These are phyloP conservation scores for Steinernema feltiae DNA, from an alignment of 1,140 invertebrate genomes.

Conservation along the genomic window DNA sequence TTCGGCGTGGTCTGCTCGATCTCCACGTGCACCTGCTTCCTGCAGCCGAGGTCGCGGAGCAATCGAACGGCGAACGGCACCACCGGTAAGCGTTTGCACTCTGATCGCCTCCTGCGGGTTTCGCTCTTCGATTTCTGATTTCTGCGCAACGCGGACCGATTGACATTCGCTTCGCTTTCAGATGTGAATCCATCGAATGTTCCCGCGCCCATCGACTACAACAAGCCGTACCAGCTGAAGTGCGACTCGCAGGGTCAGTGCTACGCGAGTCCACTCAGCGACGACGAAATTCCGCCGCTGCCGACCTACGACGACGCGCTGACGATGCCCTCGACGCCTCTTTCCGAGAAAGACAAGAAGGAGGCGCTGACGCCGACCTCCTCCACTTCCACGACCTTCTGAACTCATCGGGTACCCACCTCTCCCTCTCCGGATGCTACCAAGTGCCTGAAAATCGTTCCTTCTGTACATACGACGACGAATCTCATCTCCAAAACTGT, in stretches of 20 bases:
- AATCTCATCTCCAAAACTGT: slow-evolving; percentile 11
- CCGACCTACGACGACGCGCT: slow-evolving; percentile 32
- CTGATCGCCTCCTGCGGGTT: neutral
- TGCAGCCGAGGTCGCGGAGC: slow-evolving; percentile 10
- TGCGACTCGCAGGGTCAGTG: slow-evolving; percentile 33
- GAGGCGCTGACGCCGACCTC: neutral
- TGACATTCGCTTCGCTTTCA: slow-evolving; percentile 16
- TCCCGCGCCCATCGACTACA: slow-evolving; percentile 35
- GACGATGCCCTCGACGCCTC: slow-evolving; percentile 22
- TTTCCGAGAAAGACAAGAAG: slow-evolving; percentile 11
- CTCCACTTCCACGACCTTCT: neutral
- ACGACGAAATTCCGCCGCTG: slow-evolving; percentile 32
- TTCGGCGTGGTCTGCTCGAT: slow-evolving; percentile 36
- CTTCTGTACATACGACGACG: slow-evolving; percentile 8
- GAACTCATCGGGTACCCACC: neutral
- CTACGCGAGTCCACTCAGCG: slow-evolving; percentile 33
- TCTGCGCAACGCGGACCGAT: too few relatives aligned
- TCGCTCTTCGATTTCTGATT: too few relatives aligned
- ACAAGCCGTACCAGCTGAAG: slow-evolving; percentile 14
- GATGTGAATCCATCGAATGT: slow-evolving; percentile 23
- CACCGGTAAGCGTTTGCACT: slow-evolving; percentile 16
- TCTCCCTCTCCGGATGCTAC: neutral
- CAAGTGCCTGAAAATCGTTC: neutral
- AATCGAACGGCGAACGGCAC: slow-evolving; percentile 15
- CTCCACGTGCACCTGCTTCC: slow-evolving; percentile 37